Evolutionary conservation across 2,888 invertebrate genomes (phyloP).

Genomic region (Synanthedon tipuliformis): DNA sequence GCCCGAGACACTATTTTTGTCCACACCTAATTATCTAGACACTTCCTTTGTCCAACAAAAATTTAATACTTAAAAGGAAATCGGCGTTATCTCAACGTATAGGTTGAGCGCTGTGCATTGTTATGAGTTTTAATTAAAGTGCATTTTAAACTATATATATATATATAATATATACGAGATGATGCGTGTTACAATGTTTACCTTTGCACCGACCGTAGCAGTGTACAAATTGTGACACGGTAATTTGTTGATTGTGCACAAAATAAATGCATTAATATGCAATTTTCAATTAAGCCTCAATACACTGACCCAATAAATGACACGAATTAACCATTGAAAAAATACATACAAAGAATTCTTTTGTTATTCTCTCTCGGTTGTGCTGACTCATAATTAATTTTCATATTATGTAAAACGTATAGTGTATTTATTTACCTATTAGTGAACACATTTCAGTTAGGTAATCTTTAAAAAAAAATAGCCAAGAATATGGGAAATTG

Average conservation of each 20-base stretch:
- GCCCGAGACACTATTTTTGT: slow-evolving; percentile 67
- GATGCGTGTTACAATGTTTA: not conserved
- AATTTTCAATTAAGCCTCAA: not conserved
- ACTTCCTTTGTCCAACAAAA: slow-evolving; percentile 55
- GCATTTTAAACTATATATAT: not conserved
- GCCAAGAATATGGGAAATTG: no score
- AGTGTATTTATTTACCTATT: no score
- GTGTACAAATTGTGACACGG: not conserved
- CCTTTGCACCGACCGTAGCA: not conserved
- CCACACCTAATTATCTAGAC: slow-evolving; percentile 65
- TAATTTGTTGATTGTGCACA: not conserved
- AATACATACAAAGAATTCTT: no score
- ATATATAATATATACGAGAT: not conserved
- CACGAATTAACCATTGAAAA: no score
- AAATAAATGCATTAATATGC: not conserved
- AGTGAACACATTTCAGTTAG: no score
- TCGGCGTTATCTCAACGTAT: slow-evolving; percentile 23
- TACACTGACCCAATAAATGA: not conserved
- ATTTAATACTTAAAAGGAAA: slow-evolving; percentile 45
- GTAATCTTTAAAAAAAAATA: no score
- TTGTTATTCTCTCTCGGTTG: no score
- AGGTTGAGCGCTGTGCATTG: not conserved
- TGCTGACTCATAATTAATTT: no score
- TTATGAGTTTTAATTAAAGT: not conserved
- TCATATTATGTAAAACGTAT: no score